phyloP scores from a whole-genome alignment of 2,888 invertebrate genomes.

The Diadegma fenestrale region DNA sequence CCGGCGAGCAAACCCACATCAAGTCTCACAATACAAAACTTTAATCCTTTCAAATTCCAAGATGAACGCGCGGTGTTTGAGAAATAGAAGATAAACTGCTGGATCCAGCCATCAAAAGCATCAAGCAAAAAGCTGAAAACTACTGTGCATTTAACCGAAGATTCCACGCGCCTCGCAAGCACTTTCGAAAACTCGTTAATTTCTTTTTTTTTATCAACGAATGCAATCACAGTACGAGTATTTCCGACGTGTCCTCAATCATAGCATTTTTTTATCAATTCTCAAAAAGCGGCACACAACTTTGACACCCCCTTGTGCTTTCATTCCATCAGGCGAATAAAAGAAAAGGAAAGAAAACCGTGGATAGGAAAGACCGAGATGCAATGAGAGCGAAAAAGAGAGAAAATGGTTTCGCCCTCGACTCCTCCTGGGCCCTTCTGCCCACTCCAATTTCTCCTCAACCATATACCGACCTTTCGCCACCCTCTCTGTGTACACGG shows the following conservation, averaged over 20 bases:
- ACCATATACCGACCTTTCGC: conserved; percentile 68
- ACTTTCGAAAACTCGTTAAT: not conserved
- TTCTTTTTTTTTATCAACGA: not conserved
- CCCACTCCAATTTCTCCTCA: conserved; percentile 55
- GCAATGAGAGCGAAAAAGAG: not conserved
- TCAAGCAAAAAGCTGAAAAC: not conserved
- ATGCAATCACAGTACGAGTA: not conserved
- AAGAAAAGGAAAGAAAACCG: not conserved
- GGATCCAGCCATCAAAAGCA: not conserved
- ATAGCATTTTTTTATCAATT: conserved; percentile 28
- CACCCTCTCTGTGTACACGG: conserved; percentile 75
- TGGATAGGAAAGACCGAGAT: not conserved
- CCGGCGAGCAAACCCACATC: conserved; percentile 6
- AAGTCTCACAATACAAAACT: not conserved
- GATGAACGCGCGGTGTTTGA: not conserved
- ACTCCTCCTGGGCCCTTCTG: conserved; percentile 52
- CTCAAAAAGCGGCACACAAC: conserved; percentile 66
- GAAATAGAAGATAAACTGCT: not conserved
- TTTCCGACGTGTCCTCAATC: conserved; percentile 11
- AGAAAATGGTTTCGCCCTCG: conserved; percentile 44
- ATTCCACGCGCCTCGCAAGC: not conserved
- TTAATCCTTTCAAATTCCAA: not conserved
- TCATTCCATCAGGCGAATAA: conserved; percentile 41
- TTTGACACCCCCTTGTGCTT: conserved; percentile 64
- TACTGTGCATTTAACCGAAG: not conserved